Evolutionary conservation across 2,888 invertebrate species (phyloP).

Genomic region (Ptilodon capucinus): DNA sequence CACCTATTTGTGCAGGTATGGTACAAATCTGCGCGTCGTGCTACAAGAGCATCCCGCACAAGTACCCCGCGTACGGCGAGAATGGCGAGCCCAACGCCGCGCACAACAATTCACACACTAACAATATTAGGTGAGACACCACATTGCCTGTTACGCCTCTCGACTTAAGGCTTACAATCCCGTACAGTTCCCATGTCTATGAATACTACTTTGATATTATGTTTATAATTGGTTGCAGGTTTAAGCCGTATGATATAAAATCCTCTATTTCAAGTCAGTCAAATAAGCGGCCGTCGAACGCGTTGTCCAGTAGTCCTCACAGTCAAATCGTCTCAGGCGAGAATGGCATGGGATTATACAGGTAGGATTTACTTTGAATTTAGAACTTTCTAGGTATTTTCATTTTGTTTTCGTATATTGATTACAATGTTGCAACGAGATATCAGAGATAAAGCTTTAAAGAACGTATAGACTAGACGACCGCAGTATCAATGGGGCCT

Average conservation of each 20-base stretch:
- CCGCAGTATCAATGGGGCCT: too few relatives aligned
- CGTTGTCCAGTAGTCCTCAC: slow-evolving; percentile 61
- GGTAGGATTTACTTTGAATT: too few relatives aligned
- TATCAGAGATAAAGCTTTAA: too few relatives aligned
- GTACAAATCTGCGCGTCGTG: slow-evolving; percentile 94
- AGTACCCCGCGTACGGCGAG: slow-evolving; percentile 87
- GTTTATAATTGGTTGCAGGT: slow-evolving; percentile 44
- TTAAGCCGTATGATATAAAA: slow-evolving; percentile 85
- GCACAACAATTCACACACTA: slow-evolving; percentile 62
- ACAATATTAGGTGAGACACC: slow-evolving; percentile 70
- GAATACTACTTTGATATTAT: background rate
- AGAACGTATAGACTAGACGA: too few relatives aligned
- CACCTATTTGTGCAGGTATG: slow-evolving; percentile 82
- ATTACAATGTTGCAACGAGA: too few relatives aligned
- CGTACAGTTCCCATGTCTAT: background rate
- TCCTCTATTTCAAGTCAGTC: slow-evolving; percentile 68
- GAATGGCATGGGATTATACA: slow-evolving; percentile 75
- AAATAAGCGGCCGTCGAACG: slow-evolving; percentile 69
- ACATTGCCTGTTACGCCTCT: background rate
- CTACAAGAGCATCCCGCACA: slow-evolving; percentile 90
- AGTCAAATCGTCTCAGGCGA: slow-evolving; percentile 62
- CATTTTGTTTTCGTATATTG: too few relatives aligned
- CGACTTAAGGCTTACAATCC: background rate
- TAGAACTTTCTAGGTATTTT: too few relatives aligned
- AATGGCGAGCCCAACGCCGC: slow-evolving; percentile 77